Percentiles rank a stretch among this genome's conserved stretches.
Conservation (phyloP, 2,888 invertebrate genomes). For the Conus canariensis region DNA sequence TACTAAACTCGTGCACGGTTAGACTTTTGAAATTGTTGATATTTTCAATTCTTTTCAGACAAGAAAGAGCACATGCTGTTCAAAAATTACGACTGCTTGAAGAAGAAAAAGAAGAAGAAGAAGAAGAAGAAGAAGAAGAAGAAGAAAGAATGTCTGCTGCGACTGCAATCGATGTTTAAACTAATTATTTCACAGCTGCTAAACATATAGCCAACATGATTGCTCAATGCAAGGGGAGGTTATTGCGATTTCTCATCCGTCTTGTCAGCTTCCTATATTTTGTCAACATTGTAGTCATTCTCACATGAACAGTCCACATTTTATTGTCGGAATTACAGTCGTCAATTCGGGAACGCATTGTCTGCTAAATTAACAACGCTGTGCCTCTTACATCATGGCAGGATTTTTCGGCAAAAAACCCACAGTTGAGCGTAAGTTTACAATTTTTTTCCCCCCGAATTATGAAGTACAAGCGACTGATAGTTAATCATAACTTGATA, state of each 20-base stretch:
- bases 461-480: too few relatives aligned
- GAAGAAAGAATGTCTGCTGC: too few relatives aligned
- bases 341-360: not conserved
- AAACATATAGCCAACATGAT: not conserved
- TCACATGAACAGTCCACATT: not conserved
- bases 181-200: not conserved
- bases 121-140: too few relatives aligned
- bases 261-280: not conserved
- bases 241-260: not conserved
- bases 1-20: too few relatives aligned
- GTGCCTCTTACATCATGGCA: conserved; percentile 31
- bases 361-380: not conserved
- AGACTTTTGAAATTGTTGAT: too few relatives aligned
- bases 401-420: conserved; percentile 73
- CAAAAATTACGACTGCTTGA: too few relatives aligned
- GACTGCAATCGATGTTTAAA: too few relatives aligned
- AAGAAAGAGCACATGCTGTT: too few relatives aligned
- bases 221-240: conserved; percentile 14
- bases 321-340: not conserved
- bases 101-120: too few relatives aligned
- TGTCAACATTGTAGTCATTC: conserved; percentile 13
- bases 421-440: conserved; percentile 69
- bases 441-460: too few relatives aligned
- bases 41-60: too few relatives aligned
- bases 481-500: too few relatives aligned